Evolutionary conservation across 2,113 vertebrate genomes (phyloP).

Genomic region (Ceyx melanurus): DNA sequence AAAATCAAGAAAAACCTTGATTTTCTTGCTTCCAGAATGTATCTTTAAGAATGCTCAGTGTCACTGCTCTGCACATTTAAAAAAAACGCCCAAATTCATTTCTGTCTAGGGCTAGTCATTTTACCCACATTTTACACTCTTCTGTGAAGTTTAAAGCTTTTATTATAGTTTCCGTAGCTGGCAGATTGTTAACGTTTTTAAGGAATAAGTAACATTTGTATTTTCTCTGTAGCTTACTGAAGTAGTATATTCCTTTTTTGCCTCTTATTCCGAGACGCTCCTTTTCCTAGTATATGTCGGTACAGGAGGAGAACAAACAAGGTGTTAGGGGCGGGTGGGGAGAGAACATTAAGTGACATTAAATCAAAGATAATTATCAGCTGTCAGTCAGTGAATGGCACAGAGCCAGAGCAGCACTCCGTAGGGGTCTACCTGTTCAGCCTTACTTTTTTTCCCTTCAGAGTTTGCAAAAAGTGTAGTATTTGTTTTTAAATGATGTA

Average conservation of each 20-base stretch:
- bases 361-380: conserved; percentile 49
- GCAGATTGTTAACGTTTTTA: background rate
- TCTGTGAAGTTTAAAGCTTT: background rate
- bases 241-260: background rate
- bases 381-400: conserved; percentile 5
- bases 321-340: background rate
- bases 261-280: background rate
- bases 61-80: background rate
- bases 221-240: background rate
- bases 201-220: background rate
- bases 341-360: conserved; percentile 2
- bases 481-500: background rate
- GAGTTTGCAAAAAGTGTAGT: background rate
- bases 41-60: background rate
- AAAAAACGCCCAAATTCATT: background rate
- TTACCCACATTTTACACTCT: background rate
- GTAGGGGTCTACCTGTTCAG: background rate
- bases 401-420: conserved; percentile 22
- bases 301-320: background rate
- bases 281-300: background rate
- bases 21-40: background rate
- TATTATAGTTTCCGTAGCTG: background rate
- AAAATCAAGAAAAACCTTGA: background rate
- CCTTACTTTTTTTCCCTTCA: background rate
- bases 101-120: background rate